Conservation (phyloP, 2,113 vertebrate species). For the Chinchilla lanigera region DNA sequence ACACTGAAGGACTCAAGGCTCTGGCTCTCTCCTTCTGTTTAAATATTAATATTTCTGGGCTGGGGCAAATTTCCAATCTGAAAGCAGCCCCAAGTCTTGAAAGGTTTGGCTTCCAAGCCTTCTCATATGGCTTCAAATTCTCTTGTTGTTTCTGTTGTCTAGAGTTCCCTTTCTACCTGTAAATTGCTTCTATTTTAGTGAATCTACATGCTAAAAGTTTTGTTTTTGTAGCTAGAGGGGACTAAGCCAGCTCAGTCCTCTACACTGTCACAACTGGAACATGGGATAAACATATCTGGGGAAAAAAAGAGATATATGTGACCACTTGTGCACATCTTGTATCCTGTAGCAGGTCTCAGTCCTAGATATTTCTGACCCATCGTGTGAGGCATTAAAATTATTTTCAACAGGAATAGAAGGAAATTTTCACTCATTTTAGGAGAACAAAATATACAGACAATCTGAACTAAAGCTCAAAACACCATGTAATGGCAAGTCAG, state of each 20-base stretch:
- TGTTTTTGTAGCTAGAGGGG: neutral
- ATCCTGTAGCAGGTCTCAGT: neutral
- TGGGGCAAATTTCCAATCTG: neutral
- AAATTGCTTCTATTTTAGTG: neutral
- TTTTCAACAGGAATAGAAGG: constrained; percentile 23
- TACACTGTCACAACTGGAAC: neutral
- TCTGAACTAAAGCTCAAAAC: neutral
- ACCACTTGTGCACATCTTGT: constrained; percentile 38
- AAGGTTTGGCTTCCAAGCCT: neutral
- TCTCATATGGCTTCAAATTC: neutral
- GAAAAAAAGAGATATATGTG: constrained; percentile 5
- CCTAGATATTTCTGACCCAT: constrained; percentile 43
- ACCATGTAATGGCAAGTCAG: neutral
- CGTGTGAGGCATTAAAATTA: constrained; percentile 26
- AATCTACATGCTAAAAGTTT: neutral
- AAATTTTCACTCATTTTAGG: constrained; percentile 17
- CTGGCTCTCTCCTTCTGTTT: neutral
- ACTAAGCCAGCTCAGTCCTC: neutral
- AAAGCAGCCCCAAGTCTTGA: neutral
- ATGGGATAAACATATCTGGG: neutral
- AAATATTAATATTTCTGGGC: neutral
- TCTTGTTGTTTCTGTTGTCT: neutral
- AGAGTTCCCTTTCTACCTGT: constrained; percentile 4
- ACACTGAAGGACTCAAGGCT: neutral
- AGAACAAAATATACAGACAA: neutral